Evolutionary conservation across 2,888 invertebrate species (phyloP).

Genomic region (Lydus trimaculatus): DNA sequence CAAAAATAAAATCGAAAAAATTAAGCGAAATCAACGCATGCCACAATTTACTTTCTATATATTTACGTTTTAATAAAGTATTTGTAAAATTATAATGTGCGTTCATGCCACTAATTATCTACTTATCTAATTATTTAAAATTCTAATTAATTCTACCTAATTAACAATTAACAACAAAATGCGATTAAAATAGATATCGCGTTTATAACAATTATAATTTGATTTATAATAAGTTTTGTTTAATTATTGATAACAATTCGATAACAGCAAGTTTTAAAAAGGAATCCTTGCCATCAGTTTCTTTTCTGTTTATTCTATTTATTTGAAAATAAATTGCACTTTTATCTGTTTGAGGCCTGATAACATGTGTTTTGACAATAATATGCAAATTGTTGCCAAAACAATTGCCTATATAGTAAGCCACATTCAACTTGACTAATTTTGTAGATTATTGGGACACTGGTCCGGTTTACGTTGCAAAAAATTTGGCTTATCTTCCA

Average conservation of each 20-base stretch:
- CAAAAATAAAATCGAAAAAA: neutral
- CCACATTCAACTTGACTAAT: neutral
- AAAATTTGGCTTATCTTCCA: too few species aligned
- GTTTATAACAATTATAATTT: too few species aligned
- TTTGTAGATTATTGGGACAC: too few species aligned
- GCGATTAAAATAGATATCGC: neutral
- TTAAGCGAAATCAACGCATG: conserved; percentile 20
- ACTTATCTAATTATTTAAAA: neutral
- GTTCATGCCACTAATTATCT: conserved; percentile 27
- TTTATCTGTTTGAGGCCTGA: too few species aligned
- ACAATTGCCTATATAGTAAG: neutral
- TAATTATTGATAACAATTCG: neutral
- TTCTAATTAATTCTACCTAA: neutral
- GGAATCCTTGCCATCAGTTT: neutral
- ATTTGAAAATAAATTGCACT: too few species aligned
- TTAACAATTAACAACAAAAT: conserved; percentile 2
- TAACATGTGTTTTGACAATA: too few species aligned
- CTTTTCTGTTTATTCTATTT: too few species aligned
- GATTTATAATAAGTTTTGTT: neutral
- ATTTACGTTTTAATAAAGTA: conserved; percentile 5
- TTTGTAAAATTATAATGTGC: conserved; percentile 25
- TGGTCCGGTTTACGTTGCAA: too few species aligned
- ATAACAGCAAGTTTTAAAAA: neutral
- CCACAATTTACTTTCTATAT: conserved; percentile 29
- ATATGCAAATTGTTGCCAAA: too few species aligned